phyloP scores from a whole-genome alignment of 2,888 invertebrate species.

The Rosalia funebris region DNA sequence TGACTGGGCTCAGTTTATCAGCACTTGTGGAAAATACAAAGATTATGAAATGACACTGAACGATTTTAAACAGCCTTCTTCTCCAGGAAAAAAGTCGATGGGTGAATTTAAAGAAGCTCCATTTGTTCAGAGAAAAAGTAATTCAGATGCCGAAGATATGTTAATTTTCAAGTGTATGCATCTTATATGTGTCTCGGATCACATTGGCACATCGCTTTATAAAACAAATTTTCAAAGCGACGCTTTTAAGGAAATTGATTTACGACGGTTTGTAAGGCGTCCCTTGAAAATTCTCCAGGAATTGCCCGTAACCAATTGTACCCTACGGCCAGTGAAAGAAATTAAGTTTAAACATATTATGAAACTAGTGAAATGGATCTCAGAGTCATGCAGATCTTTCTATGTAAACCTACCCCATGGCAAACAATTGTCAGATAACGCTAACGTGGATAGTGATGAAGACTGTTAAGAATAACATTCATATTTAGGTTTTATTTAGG shows the following conservation, averaged over 20 bases:
- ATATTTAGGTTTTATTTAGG: conserved; percentile 1
- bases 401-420: too few species aligned
- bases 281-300: conserved; percentile 12
- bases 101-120: conserved; percentile 8
- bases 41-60: conserved; percentile 14
- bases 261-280: too few species aligned
- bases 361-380: conserved; percentile 14
- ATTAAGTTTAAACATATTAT: conserved; percentile 14
- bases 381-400: conserved; percentile 23
- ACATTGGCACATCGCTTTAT: too few species aligned
- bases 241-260: too few species aligned
- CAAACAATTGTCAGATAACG: conserved; percentile 18
- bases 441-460: too few species aligned
- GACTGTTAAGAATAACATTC: conserved; percentile 10
- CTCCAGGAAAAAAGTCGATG: conserved; percentile 4
- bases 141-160: too few species aligned
- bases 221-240: too few species aligned
- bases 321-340: conserved; percentile 3
- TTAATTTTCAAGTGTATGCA: conserved; percentile 20
- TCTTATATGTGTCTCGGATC: conserved; percentile 9
- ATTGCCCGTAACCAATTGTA: conserved; percentile 11
- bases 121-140: conserved; percentile 1
- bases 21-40: conserved; percentile 19
- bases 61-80: conserved; percentile 10
- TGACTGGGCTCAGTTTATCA: conserved; percentile 19